Conservation (phyloP, 2,888 invertebrate species). For the Drosophila prolongata region DNA sequence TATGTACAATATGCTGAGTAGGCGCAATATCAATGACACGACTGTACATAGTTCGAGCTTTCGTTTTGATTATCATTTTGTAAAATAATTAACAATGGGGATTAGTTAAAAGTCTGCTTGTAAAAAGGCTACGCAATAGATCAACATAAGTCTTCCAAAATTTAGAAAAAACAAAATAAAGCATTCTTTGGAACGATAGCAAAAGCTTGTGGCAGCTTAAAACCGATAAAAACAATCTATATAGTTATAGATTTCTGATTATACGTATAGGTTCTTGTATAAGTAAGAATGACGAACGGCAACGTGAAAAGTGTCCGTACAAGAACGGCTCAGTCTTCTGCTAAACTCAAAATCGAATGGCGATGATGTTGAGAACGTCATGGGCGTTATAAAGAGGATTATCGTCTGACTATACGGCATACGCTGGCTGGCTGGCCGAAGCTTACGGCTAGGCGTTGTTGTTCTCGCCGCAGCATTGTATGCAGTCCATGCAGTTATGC, state of each 20-base stretch:
- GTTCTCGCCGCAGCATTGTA: conserved; percentile 88
- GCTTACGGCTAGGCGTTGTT: conserved; percentile 83
- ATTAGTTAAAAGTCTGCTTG: conserved; percentile 53
- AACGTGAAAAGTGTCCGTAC: conserved; percentile 73
- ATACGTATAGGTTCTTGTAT: conserved; percentile 28
- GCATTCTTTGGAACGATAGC: conserved; percentile 69
- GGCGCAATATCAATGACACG: conserved; percentile 61
- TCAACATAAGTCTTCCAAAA: conserved; percentile 40
- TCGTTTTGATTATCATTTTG: conserved; percentile 49
- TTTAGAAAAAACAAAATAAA: conserved; percentile 42
- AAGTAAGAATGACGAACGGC: conserved; percentile 70
- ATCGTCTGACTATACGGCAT: conserved; percentile 31
- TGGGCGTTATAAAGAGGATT: conserved; percentile 11
- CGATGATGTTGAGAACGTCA: conserved; percentile 47
- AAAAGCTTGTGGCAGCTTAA: conserved; percentile 54
- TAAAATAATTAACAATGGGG: conserved; percentile 57
- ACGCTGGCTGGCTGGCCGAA: neutral
- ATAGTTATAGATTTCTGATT: conserved; percentile 23
- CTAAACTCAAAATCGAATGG: conserved; percentile 65
- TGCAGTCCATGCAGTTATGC: conserved; percentile 90
- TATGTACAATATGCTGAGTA: conserved; percentile 53
- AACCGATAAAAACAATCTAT: conserved; percentile 49
- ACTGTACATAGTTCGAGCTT: conserved; percentile 59
- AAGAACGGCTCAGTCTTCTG: conserved; percentile 74
- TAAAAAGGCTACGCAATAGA: conserved; percentile 47